Base-by-base conservation (phyloP, 2,888 invertebrate species). In the Junonia oenone region DNA sequence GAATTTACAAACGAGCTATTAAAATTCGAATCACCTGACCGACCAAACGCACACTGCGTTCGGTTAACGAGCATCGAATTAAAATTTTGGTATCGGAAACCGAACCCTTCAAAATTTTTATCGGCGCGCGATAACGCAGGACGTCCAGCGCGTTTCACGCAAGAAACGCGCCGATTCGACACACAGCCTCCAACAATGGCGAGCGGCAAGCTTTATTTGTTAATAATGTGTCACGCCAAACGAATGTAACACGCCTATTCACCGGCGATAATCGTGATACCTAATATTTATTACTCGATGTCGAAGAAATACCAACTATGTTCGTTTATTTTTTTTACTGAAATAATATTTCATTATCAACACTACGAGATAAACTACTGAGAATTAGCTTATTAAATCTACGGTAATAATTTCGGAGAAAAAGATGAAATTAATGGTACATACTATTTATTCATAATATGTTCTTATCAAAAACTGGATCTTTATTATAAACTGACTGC, bases 141-240 rank as follows among this genome's bases (percentile, higher is more conserved):
- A 63, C 68, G 68, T 65, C 63, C 67, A 68, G 68, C 68, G 63
- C 71, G 72, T 77, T 78, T 71, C 73, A 75, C 77, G 79, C 76
- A 72, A 74, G 73, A 73, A 72, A 72, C 74, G 67, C 69, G 68
- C 61, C 68, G 71, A 86, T 87, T 83, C 66, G 82, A 67, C 69
- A 75, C 83, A 78, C 66, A 63, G 49, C 55, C 62, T 54, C 56
- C 67, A 81, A 85, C 84, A 85, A 85, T 84, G 69, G 80, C 62
- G 56, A 58, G 76, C 81, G 81, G 81, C 78, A 67, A 71, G 73
- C 75, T 83, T 81, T 85, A 83, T 87, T 85, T 84, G 83, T 83
- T 78, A 79, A 75, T 80, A 82, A 83, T 81, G 75, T 76, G 82
- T 78, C 76, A 82, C 79, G 83, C 76, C 74, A 72, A 76, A 78